Percentiles rank a stretch among this genome's conserved stretches.
Conservation (phyloP, 2,113 vertebrate genomes). For the Thalassarche chlororhynchos region DNA sequence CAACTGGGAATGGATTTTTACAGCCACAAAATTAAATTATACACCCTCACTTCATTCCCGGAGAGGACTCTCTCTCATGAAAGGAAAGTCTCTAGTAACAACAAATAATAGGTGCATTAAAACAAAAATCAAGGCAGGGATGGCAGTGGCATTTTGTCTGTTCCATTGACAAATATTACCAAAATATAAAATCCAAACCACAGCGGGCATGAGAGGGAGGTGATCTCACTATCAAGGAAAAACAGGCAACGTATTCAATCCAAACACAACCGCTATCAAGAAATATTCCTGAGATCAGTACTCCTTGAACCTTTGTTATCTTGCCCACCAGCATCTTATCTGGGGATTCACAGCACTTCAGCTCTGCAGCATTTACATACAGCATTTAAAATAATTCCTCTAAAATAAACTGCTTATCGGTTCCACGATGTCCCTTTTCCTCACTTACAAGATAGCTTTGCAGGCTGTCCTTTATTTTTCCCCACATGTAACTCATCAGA, state of each 20-base stretch:
- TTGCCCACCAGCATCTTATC: neutral
- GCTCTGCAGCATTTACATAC: neutral
- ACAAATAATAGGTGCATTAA: neutral
- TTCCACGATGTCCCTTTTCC: neutral
- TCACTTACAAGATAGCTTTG: neutral
- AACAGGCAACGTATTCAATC: neutral
- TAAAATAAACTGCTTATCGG: neutral
- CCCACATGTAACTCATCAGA: fast-evolving
- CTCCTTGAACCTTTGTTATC: neutral
- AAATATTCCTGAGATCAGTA: neutral
- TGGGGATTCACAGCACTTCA: neutral
- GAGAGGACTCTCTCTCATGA: too few species aligned
- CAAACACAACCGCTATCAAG: neutral
- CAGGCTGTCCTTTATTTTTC: neutral
- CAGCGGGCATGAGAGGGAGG: neutral
- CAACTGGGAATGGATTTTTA: neutral
- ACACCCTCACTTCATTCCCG: neutral
- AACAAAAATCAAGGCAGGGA: neutral
- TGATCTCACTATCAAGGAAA: neutral
- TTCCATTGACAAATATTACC: neutral
- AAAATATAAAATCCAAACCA: neutral
- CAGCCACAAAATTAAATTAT: neutral
- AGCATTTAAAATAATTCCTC: neutral
- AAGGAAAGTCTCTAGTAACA: neutral
- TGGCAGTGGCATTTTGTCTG: neutral